A percentile compares a stretch with the other conserved stretches of the same genome.
Evolutionary conservation across 2,888 invertebrate species (phyloP).

Genomic region (Petrolisthes cinctipes): DNA sequence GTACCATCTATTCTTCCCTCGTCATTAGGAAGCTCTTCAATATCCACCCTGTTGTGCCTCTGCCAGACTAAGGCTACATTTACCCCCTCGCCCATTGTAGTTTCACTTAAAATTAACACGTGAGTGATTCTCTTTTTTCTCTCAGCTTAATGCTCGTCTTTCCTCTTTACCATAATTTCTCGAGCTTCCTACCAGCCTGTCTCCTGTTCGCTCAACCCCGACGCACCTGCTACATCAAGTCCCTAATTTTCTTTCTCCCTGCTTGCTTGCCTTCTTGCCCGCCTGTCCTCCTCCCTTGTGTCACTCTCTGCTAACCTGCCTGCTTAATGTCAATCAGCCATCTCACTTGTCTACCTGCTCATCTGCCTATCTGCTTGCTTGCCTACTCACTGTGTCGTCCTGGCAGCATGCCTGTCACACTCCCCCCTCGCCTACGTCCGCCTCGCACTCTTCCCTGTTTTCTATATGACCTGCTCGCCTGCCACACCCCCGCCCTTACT

Average conservation of each 20-base stretch:
- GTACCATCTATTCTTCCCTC: no score
- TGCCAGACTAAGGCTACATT: no score
- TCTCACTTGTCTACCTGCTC: background rate
- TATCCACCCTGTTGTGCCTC: no score
- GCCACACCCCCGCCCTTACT: background rate
- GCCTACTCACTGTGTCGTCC: background rate
- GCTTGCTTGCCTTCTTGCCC: background rate
- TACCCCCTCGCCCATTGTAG: no score
- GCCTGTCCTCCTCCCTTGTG: background rate
- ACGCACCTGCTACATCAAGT: background rate
- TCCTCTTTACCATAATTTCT: background rate
- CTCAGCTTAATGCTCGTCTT: background rate
- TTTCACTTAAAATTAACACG: no score
- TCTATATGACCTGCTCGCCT: background rate
- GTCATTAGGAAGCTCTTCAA: no score
- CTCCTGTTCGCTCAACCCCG: background rate
- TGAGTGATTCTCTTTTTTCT: no score
- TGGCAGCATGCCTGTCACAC: conserved; percentile 2
- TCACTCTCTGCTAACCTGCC: background rate
- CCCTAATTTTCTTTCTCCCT: background rate
- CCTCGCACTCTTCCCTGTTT: background rate
- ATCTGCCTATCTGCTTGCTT: background rate
- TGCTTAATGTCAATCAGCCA: background rate
- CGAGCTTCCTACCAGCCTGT: background rate
- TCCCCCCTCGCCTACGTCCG: background rate